A percentile compares a stretch with the other conserved stretches of the same genome.
phyloP scores from a whole-genome alignment of 2,113 vertebrate species.

The Prolemur simus region DNA sequence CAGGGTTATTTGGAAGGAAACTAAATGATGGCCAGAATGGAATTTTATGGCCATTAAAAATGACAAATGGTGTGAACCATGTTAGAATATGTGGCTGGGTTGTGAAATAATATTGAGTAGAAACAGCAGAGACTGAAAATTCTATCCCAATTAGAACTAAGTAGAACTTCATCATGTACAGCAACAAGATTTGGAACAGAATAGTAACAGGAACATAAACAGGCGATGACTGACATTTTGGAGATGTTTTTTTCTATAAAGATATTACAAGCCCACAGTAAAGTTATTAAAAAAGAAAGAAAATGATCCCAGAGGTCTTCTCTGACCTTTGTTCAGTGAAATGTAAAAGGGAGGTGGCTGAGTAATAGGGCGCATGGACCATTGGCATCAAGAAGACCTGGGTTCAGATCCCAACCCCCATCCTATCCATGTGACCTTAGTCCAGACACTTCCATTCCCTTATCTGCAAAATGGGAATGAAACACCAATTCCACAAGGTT shows the following conservation, averaged over 20 bases:
- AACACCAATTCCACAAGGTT: not conserved
- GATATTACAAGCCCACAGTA: not conserved
- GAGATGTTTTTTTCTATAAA: conserved; percentile 1
- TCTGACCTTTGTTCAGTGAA: not conserved
- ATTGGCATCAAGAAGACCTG: not conserved
- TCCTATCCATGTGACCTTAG: not conserved
- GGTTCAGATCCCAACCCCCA: not conserved
- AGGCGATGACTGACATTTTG: not conserved
- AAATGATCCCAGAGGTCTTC: not conserved
- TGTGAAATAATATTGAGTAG: not conserved
- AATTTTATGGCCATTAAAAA: not conserved
- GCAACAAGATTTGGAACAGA: not conserved
- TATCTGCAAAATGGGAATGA: not conserved
- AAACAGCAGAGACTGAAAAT: conserved; percentile 22
- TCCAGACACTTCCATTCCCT: not conserved
- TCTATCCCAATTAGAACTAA: not conserved
- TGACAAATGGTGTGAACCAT: not conserved
- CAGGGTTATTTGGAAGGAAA: conserved; percentile 1
- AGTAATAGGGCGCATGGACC: not conserved
- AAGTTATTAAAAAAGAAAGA: not conserved
- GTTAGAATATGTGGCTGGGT: not conserved
- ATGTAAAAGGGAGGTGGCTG: not conserved
- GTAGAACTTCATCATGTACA: not conserved
- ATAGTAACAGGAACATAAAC: not conserved
- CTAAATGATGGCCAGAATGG: not conserved